Evolutionary conservation across 1,140 invertebrate species (phyloP).

Genomic region (Pogonus chalceus): DNA sequence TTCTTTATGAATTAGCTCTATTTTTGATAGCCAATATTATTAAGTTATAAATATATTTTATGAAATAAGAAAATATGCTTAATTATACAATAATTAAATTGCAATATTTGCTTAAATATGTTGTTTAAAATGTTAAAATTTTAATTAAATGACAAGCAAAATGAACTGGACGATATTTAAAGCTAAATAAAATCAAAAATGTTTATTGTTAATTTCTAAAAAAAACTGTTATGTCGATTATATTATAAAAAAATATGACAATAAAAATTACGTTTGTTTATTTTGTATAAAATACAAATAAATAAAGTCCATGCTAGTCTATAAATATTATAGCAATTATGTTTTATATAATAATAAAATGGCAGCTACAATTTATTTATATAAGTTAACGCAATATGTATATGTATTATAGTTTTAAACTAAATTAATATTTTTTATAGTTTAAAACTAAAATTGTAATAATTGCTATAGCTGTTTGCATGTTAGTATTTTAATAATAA

Average conservation of each 20-base stretch:
- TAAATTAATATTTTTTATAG: neutral
- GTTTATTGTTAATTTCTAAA: too few relatives aligned
- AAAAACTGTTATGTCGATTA: too few relatives aligned
- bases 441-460: neutral
- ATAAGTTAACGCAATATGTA: neutral
- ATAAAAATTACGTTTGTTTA: neutral
- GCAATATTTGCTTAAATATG: too few relatives aligned
- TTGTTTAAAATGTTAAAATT: too few relatives aligned
- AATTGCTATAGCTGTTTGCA: neutral
- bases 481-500: constrained; percentile 28
- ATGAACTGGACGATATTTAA: too few relatives aligned
- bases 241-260: neutral
- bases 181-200: too few relatives aligned
- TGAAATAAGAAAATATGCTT: too few relatives aligned
- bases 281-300: neutral
- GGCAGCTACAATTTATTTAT: neutral
- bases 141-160: too few relatives aligned
- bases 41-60: too few relatives aligned
- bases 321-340: neutral
- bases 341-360: neutral
- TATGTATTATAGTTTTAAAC: neutral
- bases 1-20: too few relatives aligned
- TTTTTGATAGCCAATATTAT: too few relatives aligned
- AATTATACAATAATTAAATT: too few relatives aligned
- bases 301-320: neutral